Conservation (phyloP, 2,888 invertebrate genomes). For the Oligia fasciuncula region DNA sequence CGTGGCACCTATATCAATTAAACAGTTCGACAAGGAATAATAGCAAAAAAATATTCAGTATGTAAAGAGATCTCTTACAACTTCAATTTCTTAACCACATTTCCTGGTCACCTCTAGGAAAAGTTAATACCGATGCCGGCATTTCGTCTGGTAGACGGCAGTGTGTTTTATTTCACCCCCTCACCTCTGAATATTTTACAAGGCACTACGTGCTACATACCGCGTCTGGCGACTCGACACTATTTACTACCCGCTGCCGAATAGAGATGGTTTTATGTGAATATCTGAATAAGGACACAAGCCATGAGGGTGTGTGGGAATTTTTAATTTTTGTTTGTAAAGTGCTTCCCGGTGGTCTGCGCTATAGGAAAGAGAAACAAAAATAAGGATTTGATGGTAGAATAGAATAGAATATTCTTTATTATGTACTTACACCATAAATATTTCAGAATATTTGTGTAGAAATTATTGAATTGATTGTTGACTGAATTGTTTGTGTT, state of each 20-base stretch:
- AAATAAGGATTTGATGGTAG: not conserved
- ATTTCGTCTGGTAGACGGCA: conserved; percentile 62
- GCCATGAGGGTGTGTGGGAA: conserved; percentile 31
- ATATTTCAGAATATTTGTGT: no score
- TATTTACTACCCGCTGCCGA: conserved; percentile 66
- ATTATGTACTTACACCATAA: no score
- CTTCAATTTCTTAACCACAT: conserved; percentile 37
- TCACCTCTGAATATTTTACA: conserved; percentile 77
- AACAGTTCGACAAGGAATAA: not conserved
- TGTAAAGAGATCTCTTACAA: not conserved
- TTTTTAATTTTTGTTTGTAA: conserved; percentile 30
- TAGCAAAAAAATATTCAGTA: not conserved
- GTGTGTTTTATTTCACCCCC: conserved; percentile 74
- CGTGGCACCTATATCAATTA: not conserved
- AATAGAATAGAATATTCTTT: no score
- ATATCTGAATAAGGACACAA: conserved; percentile 67
- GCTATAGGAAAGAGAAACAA: not conserved
- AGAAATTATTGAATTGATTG: no score
- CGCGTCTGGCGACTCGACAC: conserved; percentile 64
- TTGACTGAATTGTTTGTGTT: no score
- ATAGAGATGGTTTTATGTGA: conserved; percentile 76
- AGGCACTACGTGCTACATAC: conserved; percentile 68
- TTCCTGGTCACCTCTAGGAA: conserved; percentile 48
- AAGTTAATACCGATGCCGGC: conserved; percentile 61
- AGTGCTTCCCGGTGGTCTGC: not conserved